Evolutionary conservation across 1,140 invertebrate genomes (phyloP), one percentile per base, ranked within the genome.

Genomic region (Manduca sexta): DNA sequence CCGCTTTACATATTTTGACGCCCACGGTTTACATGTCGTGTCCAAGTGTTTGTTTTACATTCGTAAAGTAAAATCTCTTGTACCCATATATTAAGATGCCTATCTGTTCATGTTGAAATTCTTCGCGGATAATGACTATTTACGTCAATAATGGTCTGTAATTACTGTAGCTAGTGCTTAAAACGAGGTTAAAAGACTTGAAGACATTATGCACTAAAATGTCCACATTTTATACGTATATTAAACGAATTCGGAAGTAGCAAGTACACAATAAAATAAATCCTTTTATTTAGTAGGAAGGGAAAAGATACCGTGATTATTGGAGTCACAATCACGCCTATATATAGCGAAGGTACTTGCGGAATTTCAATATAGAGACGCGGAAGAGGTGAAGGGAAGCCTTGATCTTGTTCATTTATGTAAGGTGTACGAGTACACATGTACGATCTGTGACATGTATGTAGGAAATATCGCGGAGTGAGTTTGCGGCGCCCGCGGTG

Each of bases 401-500:
- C 70, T 76, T 79, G 71, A 80, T 80, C 71, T 83, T 73, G 60
- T 52, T 46, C 48, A 56, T 54, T 61, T 51, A 52, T 54, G 61
- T 44, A 50, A 56, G 38, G 21, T 1, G 21, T 26, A 26, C 4
- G 8, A 3, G 21, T 8, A 60, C 51, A 38, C 39, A 35, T 41
- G 33, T 49, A 21, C 21, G 21, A 26, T 26, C 60, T 60, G 49
- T 66, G 21, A 66, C 45, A 33, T 49, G 53, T 53, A 14, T 52
- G 39, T 60, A 71, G 64, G 66, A 69, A 69, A 69, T 64, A 66
- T 75, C 64, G 59, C 60, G 43, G 54, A 68, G 69, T 75, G 67
- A 67, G 60, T 53, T 60, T 49, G 50, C 59, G 62, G 57, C 69
- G 66, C 81, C 77, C 47, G 53, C 62, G 63, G 57, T 68, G 66